Conservation (phyloP, 2,797 vertebrate species). For the Pipistrellus nathusii region DNA sequence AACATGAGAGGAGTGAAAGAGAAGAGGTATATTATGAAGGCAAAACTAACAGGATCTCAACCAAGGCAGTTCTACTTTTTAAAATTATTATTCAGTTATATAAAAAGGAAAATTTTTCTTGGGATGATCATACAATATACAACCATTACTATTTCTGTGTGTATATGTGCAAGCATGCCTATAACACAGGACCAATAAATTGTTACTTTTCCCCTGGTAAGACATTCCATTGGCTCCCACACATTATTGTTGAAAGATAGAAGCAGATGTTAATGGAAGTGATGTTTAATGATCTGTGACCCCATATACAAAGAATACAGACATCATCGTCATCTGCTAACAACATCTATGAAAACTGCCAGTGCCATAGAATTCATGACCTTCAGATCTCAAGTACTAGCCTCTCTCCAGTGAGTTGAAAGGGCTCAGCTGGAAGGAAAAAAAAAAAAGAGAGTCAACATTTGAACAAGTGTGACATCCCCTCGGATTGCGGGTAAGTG, state of each 20-base stretch:
- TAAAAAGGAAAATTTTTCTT: neutral
- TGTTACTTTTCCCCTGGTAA: constrained; percentile 72
- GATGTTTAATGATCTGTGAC: constrained; percentile 81
- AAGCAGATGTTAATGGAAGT: constrained; percentile 82
- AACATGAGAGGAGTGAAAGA: neutral
- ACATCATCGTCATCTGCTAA: constrained; percentile 77
- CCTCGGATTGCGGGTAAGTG: constrained; percentile 62
- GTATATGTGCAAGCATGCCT: constrained; percentile 36
- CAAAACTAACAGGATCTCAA: neutral
- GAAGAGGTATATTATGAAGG: neutral
- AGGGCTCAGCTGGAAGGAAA: constrained; percentile 77
- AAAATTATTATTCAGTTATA: neutral
- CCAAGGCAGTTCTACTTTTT: neutral
- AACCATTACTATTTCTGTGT: constrained; percentile 2
- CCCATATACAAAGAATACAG: constrained; percentile 79
- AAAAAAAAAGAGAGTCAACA: constrained; percentile 74
- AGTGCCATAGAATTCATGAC: constrained; percentile 65
- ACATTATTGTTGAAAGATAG: constrained; percentile 77
- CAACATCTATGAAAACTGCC: constrained; percentile 75
- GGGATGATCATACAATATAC: neutral
- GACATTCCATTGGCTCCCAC: constrained; percentile 66
- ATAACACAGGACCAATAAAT: constrained; percentile 59
- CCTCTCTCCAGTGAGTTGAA: constrained; percentile 71
- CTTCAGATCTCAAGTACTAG: constrained; percentile 70
- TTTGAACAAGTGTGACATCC: constrained; percentile 74